Conservation (phyloP, 2,113 vertebrate species). For the Egretta garzetta region DNA sequence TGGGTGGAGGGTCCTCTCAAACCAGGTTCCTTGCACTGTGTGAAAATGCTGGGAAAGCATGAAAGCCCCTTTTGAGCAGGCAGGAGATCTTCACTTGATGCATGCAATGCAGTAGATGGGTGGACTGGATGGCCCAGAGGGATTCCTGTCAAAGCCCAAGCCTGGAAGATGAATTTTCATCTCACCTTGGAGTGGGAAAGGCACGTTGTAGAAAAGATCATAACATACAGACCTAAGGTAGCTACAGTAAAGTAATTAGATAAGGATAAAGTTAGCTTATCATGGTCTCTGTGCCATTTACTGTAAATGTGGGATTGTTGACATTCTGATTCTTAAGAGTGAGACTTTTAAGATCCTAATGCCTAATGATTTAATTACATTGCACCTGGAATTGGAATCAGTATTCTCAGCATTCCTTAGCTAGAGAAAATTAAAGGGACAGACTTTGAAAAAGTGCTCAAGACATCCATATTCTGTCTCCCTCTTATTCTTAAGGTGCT, state of each 20-base stretch:
- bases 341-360: neutral
- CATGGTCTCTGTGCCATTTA: neutral
- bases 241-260: neutral
- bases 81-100: neutral
- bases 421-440: neutral
- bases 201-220: neutral
- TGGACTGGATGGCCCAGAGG: neutral
- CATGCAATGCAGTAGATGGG: accelerated
- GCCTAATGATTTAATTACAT: neutral
- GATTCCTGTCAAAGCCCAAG: neutral
- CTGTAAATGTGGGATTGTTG: neutral
- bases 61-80: neutral
- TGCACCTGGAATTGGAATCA: neutral
- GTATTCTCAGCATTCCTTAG: neutral
- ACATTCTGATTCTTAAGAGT: neutral
- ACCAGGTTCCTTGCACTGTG: neutral
- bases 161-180: neutral
- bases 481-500: neutral
- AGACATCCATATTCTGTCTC: neutral
- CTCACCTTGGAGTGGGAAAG: neutral
- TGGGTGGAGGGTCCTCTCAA: neutral
- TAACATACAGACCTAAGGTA: neutral
- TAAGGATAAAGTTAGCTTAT: neutral
- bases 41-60: neutral
- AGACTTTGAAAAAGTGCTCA: neutral